A percentile compares a stretch with the other conserved stretches of the same genome.
These are phyloP conservation scores for Tethya wilhelma DNA, from an alignment of 37 sponge, comb jelly and placozoan species.

Conservation along the genomic window DNA sequence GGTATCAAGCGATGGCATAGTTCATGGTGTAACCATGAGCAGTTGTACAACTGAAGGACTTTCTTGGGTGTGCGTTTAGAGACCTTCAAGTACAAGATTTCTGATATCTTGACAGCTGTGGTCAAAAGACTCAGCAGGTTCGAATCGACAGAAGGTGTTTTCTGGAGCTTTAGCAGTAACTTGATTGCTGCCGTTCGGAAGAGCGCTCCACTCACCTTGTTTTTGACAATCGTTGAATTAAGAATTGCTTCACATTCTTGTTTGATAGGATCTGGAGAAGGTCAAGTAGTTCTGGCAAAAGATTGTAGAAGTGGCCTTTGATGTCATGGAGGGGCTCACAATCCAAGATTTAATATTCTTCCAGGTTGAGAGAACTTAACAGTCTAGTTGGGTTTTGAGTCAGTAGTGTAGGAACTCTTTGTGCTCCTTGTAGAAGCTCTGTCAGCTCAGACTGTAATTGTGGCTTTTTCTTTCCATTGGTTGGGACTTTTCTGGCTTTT, in stretches of 20 bases:
- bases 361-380: background rate
- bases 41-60: conserved; percentile 32
- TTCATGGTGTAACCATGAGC: conserved; percentile 23
- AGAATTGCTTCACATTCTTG: conserved; percentile 3
- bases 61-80: conserved; percentile 10
- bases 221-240: background rate
- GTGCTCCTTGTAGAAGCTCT: conserved; percentile 1
- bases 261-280: background rate
- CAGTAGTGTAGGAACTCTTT: conserved; percentile 10
- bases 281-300: conserved; percentile 1
- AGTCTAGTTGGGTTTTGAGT: background rate
- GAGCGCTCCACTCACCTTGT: conserved; percentile 9
- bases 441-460: background rate
- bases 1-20: background rate
- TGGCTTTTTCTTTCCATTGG: background rate
- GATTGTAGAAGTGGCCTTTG: conserved; percentile 25
- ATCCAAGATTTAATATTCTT: background rate
- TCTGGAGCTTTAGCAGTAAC: conserved; percentile 16
- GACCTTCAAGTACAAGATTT: conserved; percentile 4
- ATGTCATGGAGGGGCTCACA: conserved; percentile 35
- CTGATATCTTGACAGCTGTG: conserved; percentile 13
- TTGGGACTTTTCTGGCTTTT: background rate
- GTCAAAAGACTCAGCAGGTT: background rate
- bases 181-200: conserved; percentile 3
- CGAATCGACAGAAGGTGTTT: background rate